A percentile compares a stretch with the other conserved stretches of the same genome.
Evolutionary conservation across 2,888 invertebrate genomes (phyloP).

Genomic region (Melanotus villosus): DNA sequence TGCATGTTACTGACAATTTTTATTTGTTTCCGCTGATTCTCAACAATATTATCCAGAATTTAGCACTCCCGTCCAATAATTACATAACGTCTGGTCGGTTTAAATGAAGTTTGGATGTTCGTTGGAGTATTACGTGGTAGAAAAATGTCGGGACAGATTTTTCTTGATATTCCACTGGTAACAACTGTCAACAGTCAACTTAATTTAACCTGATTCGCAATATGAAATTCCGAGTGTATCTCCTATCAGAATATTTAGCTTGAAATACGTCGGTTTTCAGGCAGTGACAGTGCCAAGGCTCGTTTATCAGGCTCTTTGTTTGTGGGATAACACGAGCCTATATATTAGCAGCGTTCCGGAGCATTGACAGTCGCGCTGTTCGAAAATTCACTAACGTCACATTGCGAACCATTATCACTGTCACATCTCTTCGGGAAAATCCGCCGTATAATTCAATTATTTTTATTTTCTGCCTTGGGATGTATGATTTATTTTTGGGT

Average conservation of each 20-base stretch:
- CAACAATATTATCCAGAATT: too few species aligned
- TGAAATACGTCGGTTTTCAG: slow-evolving; percentile 35
- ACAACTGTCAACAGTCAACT: slow-evolving; percentile 19
- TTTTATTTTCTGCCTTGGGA: slow-evolving; percentile 26
- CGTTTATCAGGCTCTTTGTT: slow-evolving; percentile 45
- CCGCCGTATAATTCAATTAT: slow-evolving; percentile 32
- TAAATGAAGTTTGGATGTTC: too few species aligned
- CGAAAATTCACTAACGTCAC: slow-evolving; percentile 42
- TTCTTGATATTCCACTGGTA: neutral
- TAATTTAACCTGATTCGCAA: slow-evolving; percentile 33
- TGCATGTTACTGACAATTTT: too few species aligned
- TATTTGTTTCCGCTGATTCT: too few species aligned
- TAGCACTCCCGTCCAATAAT: too few species aligned
- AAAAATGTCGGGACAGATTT: too few species aligned
- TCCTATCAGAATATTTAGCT: slow-evolving; percentile 18
- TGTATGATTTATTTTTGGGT: slow-evolving; percentile 26
- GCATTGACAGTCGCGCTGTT: slow-evolving; percentile 36
- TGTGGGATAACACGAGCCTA: slow-evolving; percentile 38
- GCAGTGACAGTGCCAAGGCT: slow-evolving; percentile 36
- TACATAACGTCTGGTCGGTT: too few species aligned
- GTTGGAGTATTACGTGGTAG: too few species aligned
- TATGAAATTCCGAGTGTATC: slow-evolving; percentile 33
- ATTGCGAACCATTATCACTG: slow-evolving; percentile 34
- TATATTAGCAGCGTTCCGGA: slow-evolving; percentile 37
- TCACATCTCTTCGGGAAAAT: slow-evolving; percentile 36